These are phyloP conservation scores for Scaptodrosophila lebanonensis DNA, from an alignment of 1,140 invertebrate genomes.

Conservation along the genomic window DNA sequence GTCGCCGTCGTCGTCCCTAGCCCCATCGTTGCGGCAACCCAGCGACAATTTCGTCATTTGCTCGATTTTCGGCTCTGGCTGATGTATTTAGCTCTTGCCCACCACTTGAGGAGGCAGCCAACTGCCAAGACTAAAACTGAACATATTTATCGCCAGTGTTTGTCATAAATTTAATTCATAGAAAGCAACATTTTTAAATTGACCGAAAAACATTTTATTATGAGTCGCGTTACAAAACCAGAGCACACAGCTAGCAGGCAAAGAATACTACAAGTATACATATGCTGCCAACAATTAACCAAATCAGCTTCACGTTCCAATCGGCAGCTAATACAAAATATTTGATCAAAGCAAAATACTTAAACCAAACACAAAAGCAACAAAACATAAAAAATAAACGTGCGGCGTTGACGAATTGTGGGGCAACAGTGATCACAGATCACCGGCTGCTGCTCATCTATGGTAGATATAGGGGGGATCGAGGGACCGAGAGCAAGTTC, in stretches of 20 bases:
- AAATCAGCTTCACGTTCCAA: slow-evolving; percentile 4
- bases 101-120: slow-evolving; percentile 17
- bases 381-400: no score
- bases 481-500: no score
- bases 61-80: slow-evolving; percentile 20
- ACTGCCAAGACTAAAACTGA: slow-evolving; percentile 37
- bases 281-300: slow-evolving; percentile 4
- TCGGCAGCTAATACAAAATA: slow-evolving; percentile 18
- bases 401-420: no score
- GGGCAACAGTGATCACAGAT: no score
- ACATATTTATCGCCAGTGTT: slow-evolving; percentile 57
- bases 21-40: no score
- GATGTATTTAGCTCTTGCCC: no score
- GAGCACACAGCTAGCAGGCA: slow-evolving; percentile 27
- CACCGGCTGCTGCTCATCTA: background rate
- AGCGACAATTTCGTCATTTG: slow-evolving; percentile 54
- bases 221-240: slow-evolving; percentile 44
- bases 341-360: slow-evolving; percentile 15
- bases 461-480: no score
- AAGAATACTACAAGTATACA: slow-evolving; percentile 5
- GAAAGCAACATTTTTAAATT: slow-evolving; percentile 67
- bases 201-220: slow-evolving; percentile 73
- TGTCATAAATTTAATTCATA: slow-evolving; percentile 72
- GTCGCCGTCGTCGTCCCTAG: slow-evolving; percentile 17
- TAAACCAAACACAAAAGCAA: slow-evolving; percentile 18